phyloP scores from a whole-genome alignment of 2,113 vertebrate species.

The Azemiops feae region DNA sequence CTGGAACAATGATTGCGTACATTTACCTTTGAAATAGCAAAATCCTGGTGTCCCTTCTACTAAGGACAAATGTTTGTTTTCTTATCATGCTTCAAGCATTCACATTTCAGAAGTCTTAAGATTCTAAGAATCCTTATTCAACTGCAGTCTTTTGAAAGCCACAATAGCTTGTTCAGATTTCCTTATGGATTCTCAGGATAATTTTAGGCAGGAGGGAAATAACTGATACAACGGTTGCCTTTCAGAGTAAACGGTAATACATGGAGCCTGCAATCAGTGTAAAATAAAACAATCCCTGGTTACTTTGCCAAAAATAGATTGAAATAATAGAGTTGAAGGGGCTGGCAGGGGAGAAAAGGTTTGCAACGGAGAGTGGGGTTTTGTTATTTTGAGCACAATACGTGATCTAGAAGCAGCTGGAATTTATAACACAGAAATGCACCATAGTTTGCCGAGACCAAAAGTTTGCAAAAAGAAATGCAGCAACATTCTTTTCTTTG shows the following conservation, averaged over 20 bases:
- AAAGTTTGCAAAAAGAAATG: constrained; percentile 11
- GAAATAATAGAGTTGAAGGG: constrained; percentile 25
- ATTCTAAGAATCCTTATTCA: neutral
- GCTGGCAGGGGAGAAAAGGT: neutral
- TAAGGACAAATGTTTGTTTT: neutral
- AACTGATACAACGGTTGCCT: neutral
- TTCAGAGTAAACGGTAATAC: constrained; percentile 5
- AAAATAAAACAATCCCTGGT: constrained; percentile 5
- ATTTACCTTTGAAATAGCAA: constrained; percentile 28
- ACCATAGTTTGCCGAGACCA: neutral
- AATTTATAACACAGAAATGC: neutral
- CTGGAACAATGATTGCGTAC: neutral
- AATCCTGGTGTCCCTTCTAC: neutral
- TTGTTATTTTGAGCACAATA: constrained; percentile 12
- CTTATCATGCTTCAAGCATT: neutral
- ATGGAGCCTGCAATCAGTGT: constrained; percentile 26
- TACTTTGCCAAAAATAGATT: constrained; percentile 32
- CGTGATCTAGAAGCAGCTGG: constrained; percentile 33
- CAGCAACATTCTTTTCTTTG: constrained; percentile 19
- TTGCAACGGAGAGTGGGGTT: neutral
- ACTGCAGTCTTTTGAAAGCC: neutral
- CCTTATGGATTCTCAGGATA: constrained; percentile 29
- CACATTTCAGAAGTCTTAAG: neutral
- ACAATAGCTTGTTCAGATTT: constrained; percentile 27
- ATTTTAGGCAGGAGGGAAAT: constrained; percentile 31